These are phyloP conservation scores for Embidobia sp. DNA, from an alignment of 2,888 invertebrate species.

Conservation along the genomic window DNA sequence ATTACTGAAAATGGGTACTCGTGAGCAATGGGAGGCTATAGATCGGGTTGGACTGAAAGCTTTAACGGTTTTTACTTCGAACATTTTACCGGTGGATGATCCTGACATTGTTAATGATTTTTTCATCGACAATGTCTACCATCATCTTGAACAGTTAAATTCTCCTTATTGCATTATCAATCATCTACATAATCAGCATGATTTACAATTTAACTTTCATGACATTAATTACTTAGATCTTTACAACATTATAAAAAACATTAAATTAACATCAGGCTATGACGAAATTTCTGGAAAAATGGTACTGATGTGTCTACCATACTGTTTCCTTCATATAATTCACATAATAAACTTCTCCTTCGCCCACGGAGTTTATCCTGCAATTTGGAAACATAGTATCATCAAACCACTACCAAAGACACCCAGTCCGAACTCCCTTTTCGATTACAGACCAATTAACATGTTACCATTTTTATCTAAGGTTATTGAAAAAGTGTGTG, in stretches of 20 bases:
- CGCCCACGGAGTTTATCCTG: not conserved
- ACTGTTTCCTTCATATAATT: not conserved
- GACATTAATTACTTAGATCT: too few species aligned
- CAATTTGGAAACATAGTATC: not conserved
- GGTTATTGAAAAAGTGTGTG: not conserved
- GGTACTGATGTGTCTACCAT: not conserved
- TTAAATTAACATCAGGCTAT: not conserved
- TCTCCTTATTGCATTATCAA: too few species aligned
- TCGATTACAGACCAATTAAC: not conserved
- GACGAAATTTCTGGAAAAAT: constrained; percentile 1
- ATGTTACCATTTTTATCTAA: not conserved
- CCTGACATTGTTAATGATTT: too few species aligned
- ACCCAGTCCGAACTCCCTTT: not conserved
- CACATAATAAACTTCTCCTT: not conserved
- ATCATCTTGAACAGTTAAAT: too few species aligned
- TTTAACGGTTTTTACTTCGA: too few species aligned
- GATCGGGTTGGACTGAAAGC: too few species aligned
- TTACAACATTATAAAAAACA: not conserved
- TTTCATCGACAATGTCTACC: too few species aligned
- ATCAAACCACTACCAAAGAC: not conserved
- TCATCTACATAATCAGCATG: too few species aligned
- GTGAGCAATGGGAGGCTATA: too few species aligned
- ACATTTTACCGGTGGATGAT: too few species aligned
- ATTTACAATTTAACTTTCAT: too few species aligned
- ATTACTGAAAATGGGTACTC: too few species aligned